Evolutionary conservation across 2,113 vertebrate genomes (phyloP).

Genomic region (Ahaetulla prasina): DNA sequence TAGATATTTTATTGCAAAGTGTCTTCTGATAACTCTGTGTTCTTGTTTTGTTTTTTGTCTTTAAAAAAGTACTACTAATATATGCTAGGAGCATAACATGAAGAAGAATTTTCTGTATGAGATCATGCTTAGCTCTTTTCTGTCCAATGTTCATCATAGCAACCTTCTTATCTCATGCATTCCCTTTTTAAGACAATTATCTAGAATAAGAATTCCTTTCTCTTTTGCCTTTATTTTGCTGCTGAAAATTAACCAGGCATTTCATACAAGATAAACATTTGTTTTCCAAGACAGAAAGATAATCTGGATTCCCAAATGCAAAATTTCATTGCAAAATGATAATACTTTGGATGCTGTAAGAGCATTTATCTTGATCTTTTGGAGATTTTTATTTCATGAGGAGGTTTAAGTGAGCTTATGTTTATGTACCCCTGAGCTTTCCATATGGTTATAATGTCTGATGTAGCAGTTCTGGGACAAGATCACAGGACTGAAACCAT

Average conservation of each 20-base stretch:
- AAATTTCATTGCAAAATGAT: neutral
- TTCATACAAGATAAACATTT: slow-evolving; percentile 9
- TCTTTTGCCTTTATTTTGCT: neutral
- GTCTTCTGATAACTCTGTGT: neutral
- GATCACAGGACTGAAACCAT: slow-evolving; percentile 13
- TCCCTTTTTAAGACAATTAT: no score
- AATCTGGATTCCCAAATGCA: neutral
- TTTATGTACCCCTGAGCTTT: neutral
- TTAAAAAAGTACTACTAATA: neutral
- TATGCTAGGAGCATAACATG: neutral
- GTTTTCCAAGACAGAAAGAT: slow-evolving; percentile 1
- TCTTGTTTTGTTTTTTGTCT: neutral
- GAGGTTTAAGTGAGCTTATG: neutral
- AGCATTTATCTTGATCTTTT: slow-evolving; percentile 38
- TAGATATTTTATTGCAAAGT: neutral
- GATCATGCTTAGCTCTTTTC: neutral
- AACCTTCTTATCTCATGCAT: neutral
- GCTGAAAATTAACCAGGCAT: neutral
- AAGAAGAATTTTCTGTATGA: neutral
- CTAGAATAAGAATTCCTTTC: neutral
- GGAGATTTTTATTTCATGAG: slow-evolving; percentile 32
- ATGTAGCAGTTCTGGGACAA: neutral
- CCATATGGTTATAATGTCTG: neutral
- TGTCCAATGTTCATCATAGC: neutral
- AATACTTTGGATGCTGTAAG: neutral